These are phyloP conservation scores for Trichopoda pennipes DNA, from an alignment of 2,888 invertebrate species.

Conservation along the genomic window DNA sequence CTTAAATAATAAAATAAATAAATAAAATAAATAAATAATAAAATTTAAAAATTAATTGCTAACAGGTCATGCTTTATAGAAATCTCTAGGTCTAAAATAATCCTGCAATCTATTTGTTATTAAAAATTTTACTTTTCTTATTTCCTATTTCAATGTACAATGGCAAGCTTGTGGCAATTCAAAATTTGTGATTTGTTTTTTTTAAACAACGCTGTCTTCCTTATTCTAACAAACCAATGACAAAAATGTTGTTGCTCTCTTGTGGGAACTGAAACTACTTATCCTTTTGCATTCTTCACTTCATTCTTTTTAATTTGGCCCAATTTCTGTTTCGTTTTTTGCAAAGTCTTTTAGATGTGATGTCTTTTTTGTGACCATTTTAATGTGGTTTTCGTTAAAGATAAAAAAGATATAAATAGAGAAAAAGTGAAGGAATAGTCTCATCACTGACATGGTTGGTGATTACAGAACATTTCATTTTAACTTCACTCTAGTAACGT, in stretches of 20 bases:
- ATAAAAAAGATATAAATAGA: neutral
- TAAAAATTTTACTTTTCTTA: too few relatives aligned
- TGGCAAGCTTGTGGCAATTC: neutral
- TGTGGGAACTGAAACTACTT: constrained; percentile 15
- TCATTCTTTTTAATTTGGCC: constrained; percentile 27
- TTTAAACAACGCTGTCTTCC: neutral
- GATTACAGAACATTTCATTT: constrained; percentile 40
- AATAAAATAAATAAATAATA: too few relatives aligned
- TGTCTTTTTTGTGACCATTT: constrained; percentile 48
- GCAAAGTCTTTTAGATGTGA: constrained; percentile 42
- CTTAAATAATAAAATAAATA: too few relatives aligned
- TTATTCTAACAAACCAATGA: neutral
- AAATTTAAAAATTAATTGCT: too few relatives aligned
- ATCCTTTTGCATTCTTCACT: constrained; percentile 7
- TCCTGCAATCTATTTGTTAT: too few relatives aligned
- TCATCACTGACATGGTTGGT: constrained; percentile 50
- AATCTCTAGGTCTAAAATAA: too few relatives aligned
- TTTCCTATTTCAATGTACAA: too few relatives aligned
- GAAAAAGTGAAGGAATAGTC: constrained; percentile 29
- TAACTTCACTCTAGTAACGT: neutral
- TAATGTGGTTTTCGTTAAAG: constrained; percentile 45
- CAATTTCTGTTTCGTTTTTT: constrained; percentile 26
- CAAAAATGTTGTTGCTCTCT: constrained; percentile 35
- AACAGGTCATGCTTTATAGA: too few relatives aligned
- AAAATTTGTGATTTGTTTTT: neutral